Evolutionary conservation across 2,113 vertebrate genomes (phyloP).

Genomic region (Catharus fuscescens): DNA sequence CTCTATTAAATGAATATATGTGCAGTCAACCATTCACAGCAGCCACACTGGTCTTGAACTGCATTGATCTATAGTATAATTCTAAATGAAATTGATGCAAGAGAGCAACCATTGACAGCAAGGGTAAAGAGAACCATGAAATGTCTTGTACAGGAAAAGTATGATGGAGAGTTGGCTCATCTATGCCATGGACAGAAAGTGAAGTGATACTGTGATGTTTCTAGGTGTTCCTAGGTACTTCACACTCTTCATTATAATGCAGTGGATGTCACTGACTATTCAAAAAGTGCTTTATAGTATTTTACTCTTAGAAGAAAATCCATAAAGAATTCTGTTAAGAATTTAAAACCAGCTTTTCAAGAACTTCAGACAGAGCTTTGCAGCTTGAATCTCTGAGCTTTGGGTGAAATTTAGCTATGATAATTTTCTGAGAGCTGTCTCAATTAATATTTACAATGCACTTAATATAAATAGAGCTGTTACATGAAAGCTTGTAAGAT

Average conservation of each 20-base stretch:
- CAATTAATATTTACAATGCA: neutral
- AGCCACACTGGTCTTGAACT: slow-evolving; percentile 85
- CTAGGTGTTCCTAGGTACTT: neutral
- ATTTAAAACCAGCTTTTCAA: neutral
- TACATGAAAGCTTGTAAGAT: neutral
- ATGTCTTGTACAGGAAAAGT: slow-evolving; percentile 83
- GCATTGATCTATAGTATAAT: slow-evolving; percentile 91
- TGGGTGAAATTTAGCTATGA: neutral
- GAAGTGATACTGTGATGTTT: neutral
- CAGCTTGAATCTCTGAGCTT: neutral
- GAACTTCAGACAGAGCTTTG: neutral
- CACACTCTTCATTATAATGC: neutral
- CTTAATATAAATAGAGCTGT: neutral
- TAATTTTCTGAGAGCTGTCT: neutral
- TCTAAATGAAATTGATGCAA: slow-evolving; percentile 93
- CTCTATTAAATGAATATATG: slow-evolving; percentile 75
- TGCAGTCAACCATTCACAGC: slow-evolving; percentile 71
- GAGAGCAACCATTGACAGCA: slow-evolving; percentile 88
- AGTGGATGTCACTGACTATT: neutral
- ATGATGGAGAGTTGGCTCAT: slow-evolving; percentile 82
- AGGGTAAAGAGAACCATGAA: slow-evolving; percentile 88
- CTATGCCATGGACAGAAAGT: neutral
- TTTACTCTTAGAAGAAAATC: neutral
- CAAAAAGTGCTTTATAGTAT: neutral
- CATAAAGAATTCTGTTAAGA: neutral